phyloP scores from a whole-genome alignment of 2,888 invertebrate genomes.

The Heteromurus nitidus region DNA sequence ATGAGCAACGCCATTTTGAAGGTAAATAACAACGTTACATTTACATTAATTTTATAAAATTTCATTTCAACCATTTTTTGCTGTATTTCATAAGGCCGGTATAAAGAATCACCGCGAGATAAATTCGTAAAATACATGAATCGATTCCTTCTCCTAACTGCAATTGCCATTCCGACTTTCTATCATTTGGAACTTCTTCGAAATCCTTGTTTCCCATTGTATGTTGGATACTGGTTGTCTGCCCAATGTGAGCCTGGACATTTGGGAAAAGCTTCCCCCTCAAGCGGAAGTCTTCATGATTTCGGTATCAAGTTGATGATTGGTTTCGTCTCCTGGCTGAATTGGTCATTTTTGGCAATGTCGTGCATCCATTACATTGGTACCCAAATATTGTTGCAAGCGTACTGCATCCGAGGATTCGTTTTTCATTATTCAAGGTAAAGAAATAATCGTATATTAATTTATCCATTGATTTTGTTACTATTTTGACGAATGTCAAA shows the following conservation, averaged over 20 bases:
- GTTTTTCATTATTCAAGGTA: not conserved
- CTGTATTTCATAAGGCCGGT: too few species aligned
- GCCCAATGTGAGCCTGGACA: not conserved
- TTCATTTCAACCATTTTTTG: too few species aligned
- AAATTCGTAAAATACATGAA: not conserved
- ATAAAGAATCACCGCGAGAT: not conserved
- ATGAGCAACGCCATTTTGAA: not conserved
- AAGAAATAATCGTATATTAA: too few species aligned
- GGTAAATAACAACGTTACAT: too few species aligned
- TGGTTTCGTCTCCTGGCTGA: not conserved
- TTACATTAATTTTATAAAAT: not conserved
- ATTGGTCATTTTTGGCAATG: not conserved
- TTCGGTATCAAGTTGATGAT: not conserved
- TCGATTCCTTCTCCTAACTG: not conserved
- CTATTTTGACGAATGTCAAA: not conserved
- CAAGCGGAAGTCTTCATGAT: not conserved
- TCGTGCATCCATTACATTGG: too few species aligned
- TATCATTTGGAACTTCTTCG: conserved; percentile 12
- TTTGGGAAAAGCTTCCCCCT: not conserved
- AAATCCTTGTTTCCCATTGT: conserved; percentile 31
- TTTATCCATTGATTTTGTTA: not conserved
- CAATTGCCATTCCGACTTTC: not conserved
- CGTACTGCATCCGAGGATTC: not conserved
- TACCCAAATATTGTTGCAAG: not conserved
- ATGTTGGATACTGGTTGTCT: conserved; percentile 25